Evolutionary conservation across 1,140 invertebrate genomes (phyloP).

Genomic region (Calycopis cecrops): DNA sequence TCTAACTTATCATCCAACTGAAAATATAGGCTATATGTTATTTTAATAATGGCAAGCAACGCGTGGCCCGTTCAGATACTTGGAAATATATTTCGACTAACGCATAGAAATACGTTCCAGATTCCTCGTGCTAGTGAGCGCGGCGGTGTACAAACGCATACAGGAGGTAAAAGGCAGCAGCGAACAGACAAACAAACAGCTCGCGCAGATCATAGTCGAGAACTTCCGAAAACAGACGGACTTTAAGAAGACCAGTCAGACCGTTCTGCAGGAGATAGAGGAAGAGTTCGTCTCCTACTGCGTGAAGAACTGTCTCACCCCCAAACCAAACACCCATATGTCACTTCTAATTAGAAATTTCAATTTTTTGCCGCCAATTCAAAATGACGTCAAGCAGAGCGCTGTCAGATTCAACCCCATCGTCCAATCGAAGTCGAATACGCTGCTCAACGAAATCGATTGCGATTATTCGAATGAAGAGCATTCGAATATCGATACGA

Average conservation of each 20-base stretch:
- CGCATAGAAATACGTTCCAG: constrained; percentile 47
- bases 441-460: constrained; percentile 56
- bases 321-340: constrained; percentile 73
- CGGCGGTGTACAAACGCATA: constrained; percentile 88
- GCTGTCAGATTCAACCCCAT: constrained; percentile 78
- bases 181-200: constrained; percentile 87
- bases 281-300: constrained; percentile 89
- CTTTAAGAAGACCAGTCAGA: constrained; percentile 88
- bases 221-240: constrained; percentile 89
- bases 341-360: constrained; percentile 92
- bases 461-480: constrained; percentile 47
- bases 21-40: no score
- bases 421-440: constrained; percentile 72
- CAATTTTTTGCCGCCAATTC: constrained; percentile 84
- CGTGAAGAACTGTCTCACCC: constrained; percentile 77
- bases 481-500: constrained; percentile 39
- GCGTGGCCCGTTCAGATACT: no score
- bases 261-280: constrained; percentile 90
- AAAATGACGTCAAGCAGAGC: constrained; percentile 58
- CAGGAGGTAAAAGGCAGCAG: constrained; percentile 85
- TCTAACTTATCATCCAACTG: no score
- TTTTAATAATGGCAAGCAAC: no score
- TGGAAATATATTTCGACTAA: not conserved
- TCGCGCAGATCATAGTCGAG: constrained; percentile 86
- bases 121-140: constrained; percentile 90